Percentiles rank a stretch among this genome's conserved stretches.
Evolutionary conservation across 1,140 invertebrate genomes (phyloP).

Genomic region (Sycophaga agraensis): DNA sequence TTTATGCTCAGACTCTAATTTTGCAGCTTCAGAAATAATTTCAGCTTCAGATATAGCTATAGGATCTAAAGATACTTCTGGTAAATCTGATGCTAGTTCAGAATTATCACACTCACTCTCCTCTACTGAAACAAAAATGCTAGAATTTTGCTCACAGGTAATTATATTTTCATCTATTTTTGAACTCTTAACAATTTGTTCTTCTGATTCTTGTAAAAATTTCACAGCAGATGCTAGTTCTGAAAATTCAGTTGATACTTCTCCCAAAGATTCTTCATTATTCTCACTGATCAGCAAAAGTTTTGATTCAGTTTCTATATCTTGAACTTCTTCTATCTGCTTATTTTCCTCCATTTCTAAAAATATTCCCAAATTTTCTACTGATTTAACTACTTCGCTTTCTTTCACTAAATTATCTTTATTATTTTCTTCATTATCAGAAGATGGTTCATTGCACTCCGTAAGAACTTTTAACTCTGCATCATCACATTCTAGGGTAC

Average conservation of each 20-base stretch:
- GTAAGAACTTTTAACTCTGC: not conserved
- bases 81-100: constrained; percentile 37
- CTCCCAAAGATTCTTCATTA: not conserved
- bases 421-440: not conserved
- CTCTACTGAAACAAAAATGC: constrained; percentile 39
- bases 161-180: constrained; percentile 36
- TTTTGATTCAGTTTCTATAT: constrained; percentile 24
- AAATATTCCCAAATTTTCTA: not conserved
- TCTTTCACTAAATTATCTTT: not conserved
- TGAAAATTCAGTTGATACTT: constrained; percentile 37
- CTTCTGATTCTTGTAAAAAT: constrained; percentile 51
- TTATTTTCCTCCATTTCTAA: not conserved
- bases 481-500: not conserved
- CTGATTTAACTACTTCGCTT: not conserved
- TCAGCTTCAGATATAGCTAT: constrained; percentile 55
- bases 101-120: constrained; percentile 35
- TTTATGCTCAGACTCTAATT: constrained; percentile 50
- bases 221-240: constrained; percentile 53
- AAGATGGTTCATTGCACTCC: not conserved
- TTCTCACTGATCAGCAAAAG: constrained; percentile 7
- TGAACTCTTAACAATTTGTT: constrained; percentile 38
- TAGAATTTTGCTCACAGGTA: constrained; percentile 21
- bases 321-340: not conserved
- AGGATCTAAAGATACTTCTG: constrained; percentile 38
- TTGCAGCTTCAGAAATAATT: constrained; percentile 54